These are phyloP conservation scores for Porites cylindrica DNA, from an alignment of 92 coral and sea anemone genomes.

Conservation along the genomic window DNA sequence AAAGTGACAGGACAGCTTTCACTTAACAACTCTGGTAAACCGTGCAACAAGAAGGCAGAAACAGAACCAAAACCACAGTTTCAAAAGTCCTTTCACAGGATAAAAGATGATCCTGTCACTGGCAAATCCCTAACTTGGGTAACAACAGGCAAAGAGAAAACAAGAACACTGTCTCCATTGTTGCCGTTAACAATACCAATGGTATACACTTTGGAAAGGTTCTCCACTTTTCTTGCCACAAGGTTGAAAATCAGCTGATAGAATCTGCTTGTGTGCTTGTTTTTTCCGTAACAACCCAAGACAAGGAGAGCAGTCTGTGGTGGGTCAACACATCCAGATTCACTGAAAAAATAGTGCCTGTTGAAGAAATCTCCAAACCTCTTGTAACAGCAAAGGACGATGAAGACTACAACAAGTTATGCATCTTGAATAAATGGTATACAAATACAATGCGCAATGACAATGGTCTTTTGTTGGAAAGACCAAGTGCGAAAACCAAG, in stretches of 20 bases:
- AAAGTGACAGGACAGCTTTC: constrained; percentile 32
- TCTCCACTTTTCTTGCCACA: not conserved
- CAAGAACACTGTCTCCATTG: constrained; percentile 17
- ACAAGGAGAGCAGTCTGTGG: constrained; percentile 17
- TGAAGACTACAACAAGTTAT: constrained; percentile 7
- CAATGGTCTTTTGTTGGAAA: no score
- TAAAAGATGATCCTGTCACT: not conserved
- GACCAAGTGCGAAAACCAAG: no score
- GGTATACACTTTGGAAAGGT: constrained; percentile 18
- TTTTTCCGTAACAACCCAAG: not conserved
- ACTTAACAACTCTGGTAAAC: not conserved
- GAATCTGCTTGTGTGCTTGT: constrained; percentile 6
- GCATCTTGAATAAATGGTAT: constrained; percentile 19
- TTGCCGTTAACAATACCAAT: not conserved
- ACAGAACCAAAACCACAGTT: not conserved
- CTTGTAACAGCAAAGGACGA: constrained; percentile 39
- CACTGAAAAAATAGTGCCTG: not conserved
- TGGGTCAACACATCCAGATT: not conserved
- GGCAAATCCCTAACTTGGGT: constrained; percentile 29
- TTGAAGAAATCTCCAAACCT: constrained; percentile 29
- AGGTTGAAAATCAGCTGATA: not conserved
- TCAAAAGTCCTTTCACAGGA: constrained; percentile 12
- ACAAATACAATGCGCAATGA: no score
- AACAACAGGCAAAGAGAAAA: constrained; percentile 25
- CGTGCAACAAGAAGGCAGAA: not conserved